Evolutionary conservation across 2,888 invertebrate species (phyloP).

Genomic region (Pherbina coryleti): DNA sequence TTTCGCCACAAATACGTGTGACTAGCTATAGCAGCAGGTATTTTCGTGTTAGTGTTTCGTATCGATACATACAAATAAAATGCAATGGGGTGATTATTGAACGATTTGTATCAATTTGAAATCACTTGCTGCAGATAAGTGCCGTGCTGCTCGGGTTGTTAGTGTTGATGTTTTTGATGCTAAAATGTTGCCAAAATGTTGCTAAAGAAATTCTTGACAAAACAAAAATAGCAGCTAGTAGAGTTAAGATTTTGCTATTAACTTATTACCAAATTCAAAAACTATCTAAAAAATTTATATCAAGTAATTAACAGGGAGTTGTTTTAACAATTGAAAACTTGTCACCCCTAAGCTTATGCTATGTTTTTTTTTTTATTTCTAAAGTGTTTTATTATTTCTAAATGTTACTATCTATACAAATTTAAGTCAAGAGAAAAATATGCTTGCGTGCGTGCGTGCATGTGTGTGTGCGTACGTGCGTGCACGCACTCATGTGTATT

Average conservation of each 20-base stretch:
- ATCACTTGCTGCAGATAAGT: slow-evolving; percentile 46
- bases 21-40: background rate
- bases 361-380: no score
- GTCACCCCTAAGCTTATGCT: no score
- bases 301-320: no score
- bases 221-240: background rate
- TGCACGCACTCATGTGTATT: no score
- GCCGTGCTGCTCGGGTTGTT: slow-evolving; percentile 16
- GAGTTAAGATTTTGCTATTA: background rate
- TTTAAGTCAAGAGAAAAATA: no score
- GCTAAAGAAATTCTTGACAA: background rate
- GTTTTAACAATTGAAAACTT: no score
- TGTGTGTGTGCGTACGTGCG: no score
- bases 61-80: slow-evolving; percentile 57
- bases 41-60: slow-evolving; percentile 3
- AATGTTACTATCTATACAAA: no score
- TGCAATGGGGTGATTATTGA: slow-evolving; percentile 67
- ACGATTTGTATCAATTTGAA: slow-evolving; percentile 67
- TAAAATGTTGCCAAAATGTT: background rate
- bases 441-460: no score
- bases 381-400: no score
- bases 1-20: slow-evolving; percentile 3
- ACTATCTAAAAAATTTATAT: no score
- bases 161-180: slow-evolving; percentile 44
- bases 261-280: no score